Base-by-base conservation (phyloP, 2,888 invertebrate genomes). In the Sussaba pulchella region DNA sequence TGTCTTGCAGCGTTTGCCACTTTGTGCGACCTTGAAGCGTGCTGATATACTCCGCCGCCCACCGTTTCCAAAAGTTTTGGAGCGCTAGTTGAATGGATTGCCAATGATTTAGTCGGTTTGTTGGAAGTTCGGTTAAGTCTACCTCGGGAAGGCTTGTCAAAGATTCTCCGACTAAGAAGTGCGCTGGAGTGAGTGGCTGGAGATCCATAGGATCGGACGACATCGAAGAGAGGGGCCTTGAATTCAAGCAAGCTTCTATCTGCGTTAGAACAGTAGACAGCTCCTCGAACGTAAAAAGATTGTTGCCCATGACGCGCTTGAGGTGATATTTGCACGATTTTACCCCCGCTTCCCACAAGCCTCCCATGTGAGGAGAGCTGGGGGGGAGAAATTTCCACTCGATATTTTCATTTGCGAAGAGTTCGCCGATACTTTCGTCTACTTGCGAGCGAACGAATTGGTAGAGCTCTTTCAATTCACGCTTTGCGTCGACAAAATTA, bases 351-450 rank as follows among this genome's bases (percentile, higher is more conserved):
- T 88, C 87, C 86, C 85, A 86, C 6, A 87, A 50, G 2, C 87
- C 87, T 5, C 87, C 87, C 52, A 85, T 85, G 54, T 87, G 84
- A 2, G 85, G 86, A 10, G 85, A 77, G 24, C 70, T 50, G 86
- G 83, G 2, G 86, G 85, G 41, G n/a, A 84, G 86, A 57, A 87
- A 89, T 9, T 85, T 66, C 87, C 87, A 88, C 9, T 75, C 39
- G 4, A 85, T 75, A 10, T 36, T 26, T 3, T 79, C 57, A 6
- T 31, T 31, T 31, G 31, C 31, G 31, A 31, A 31, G 6, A 31
- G 31, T 5, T 31, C 31, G 2, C 31, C 31, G 31, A 31, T 31
- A 6, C 31, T 6, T 31, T 31, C 31, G 31, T 31, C 31, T 31
- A 31, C 6, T 31, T 31, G 31, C 31, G 31, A 2, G 2, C 31